A percentile compares a stretch with the other conserved stretches of the same genome.
These are phyloP conservation scores for Tinamus major DNA, from an alignment of 2,797 vertebrate genomes.

Conservation along the genomic window DNA sequence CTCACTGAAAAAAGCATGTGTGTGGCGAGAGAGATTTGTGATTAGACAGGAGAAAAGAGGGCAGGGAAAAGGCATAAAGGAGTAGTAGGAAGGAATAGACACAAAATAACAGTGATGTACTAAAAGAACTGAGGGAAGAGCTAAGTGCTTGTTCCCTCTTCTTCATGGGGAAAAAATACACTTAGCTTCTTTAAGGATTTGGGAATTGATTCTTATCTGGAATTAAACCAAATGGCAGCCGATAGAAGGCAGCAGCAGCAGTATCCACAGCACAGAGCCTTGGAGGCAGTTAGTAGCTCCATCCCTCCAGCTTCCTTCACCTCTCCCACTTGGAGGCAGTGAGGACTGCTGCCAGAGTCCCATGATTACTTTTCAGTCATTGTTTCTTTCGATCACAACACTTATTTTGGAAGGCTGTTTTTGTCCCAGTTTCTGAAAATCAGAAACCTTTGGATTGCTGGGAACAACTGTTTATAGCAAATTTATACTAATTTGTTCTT, in stretches of 20 bases:
- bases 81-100: conserved; percentile 33
- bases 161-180: background rate
- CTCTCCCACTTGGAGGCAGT: background rate
- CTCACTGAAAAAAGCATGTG: conserved; percentile 28
- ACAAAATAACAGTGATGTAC: background rate
- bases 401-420: background rate
- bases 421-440: background rate
- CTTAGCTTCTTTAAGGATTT: background rate
- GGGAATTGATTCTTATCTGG: background rate
- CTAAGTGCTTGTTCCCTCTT: background rate
- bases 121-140: background rate
- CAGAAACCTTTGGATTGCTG: background rate
- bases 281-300: background rate
- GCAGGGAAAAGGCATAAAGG: conserved; percentile 32
- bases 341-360: background rate
- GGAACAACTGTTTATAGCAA: background rate
- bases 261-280: background rate
- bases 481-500: background rate
- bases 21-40: conserved; percentile 17
- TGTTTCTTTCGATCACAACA: background rate
- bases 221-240: background rate
- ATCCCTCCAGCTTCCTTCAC: background rate
- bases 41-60: conserved; percentile 45
- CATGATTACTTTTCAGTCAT: background rate
- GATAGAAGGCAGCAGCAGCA: background rate